These are phyloP conservation scores for Antheraea mylitta DNA, from an alignment of 1,140 invertebrate genomes.

Conservation along the genomic window DNA sequence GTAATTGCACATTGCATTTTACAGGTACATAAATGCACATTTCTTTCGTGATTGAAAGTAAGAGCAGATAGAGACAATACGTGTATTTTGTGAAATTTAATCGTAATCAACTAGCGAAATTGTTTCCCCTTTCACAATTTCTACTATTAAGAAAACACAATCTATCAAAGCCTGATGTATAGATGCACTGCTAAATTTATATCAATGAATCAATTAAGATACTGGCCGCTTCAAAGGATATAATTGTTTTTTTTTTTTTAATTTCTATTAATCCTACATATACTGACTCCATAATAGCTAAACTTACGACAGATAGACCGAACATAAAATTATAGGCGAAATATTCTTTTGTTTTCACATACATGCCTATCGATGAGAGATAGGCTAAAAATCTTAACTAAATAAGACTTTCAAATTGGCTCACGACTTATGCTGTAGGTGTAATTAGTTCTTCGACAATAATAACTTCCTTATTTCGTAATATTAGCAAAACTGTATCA, in stretches of 20 bases:
- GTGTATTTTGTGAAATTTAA: background rate
- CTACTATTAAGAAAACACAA: background rate
- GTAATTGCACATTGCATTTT: background rate
- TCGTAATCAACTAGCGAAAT: background rate
- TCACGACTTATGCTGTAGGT: background rate
- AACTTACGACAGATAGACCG: no score
- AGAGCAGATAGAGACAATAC: conserved; percentile 1
- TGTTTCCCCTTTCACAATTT: background rate
- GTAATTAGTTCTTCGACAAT: background rate
- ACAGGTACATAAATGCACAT: background rate
- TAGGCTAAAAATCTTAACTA: background rate
- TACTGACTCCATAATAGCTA: no score
- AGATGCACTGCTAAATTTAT: no score
- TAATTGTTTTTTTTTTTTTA: no score
- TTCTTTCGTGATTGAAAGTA: conserved; percentile 1
- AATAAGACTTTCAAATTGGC: background rate
- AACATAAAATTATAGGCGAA: no score
- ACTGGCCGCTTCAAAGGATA: no score
- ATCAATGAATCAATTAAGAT: no score
- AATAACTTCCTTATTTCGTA: conserved; percentile 3
- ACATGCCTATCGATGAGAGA: no score
- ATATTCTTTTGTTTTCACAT: no score
- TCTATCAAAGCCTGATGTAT: no score
- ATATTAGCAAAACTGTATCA: background rate
- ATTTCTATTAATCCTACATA: no score